Conservation (phyloP, 1,140 invertebrate species). For the Ceratina australensis region DNA sequence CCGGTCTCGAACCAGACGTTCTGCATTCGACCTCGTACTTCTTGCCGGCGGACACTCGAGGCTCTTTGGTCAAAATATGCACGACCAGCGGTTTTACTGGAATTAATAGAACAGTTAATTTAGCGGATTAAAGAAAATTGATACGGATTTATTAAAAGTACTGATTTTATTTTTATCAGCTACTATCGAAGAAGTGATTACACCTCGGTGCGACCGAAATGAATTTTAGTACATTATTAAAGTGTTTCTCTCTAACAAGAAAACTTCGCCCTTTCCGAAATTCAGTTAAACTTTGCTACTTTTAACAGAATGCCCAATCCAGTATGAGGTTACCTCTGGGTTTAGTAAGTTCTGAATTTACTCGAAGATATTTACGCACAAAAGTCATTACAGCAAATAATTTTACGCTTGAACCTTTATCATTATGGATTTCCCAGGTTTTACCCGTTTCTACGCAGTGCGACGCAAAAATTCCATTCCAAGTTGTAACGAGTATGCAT, state of each 20-base stretch:
- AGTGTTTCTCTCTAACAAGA: not conserved
- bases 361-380: not conserved
- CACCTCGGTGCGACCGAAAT: not conserved
- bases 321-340: not conserved
- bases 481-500: no score
- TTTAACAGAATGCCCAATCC: not conserved
- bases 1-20: slow-evolving; percentile 89
- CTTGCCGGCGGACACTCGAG: slow-evolving; percentile 88
- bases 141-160: not conserved
- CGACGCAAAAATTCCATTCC: no score
- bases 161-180: not conserved
- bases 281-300: not conserved
- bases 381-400: no score
- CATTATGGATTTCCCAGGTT: no score
- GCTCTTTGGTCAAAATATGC: slow-evolving; percentile 88
- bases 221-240: slow-evolving; percentile 4
- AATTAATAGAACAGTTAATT: slow-evolving; percentile 14
- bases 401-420: no score
- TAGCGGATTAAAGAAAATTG: not conserved
- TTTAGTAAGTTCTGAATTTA: not conserved
- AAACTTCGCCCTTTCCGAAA: slow-evolving; percentile 8
- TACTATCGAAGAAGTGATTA: not conserved
- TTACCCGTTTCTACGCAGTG: no score
- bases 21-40: slow-evolving; percentile 91
- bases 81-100: slow-evolving; percentile 91